These are phyloP conservation scores for Diadumene lineata DNA, from an alignment of 92 coral and sea anemone genomes.

Conservation along the genomic window DNA sequence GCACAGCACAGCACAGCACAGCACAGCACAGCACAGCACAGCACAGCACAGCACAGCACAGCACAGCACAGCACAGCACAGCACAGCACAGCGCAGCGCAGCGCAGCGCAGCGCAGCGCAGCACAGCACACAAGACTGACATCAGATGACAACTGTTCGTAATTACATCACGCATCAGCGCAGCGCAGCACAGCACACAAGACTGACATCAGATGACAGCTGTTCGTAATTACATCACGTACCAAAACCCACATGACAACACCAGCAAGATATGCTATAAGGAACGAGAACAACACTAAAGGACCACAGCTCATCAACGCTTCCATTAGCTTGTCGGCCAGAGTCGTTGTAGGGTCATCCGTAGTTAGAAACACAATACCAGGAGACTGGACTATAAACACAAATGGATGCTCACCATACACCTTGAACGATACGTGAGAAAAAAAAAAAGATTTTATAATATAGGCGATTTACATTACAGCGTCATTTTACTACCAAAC, in stretches of 20 bases:
- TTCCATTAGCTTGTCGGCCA: neutral
- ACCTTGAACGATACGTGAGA: slow-evolving; percentile 17
- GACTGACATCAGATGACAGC: neutral
- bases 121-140: neutral
- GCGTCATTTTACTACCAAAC: too few species aligned
- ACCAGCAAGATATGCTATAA: slow-evolving; percentile 28
- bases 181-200: neutral
- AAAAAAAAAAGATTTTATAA: neutral
- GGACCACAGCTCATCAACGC: slow-evolving; percentile 19
- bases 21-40: neutral
- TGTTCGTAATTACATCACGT: neutral
- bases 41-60: neutral
- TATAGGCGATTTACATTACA: too few species aligned
- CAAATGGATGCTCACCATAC: slow-evolving; percentile 21
- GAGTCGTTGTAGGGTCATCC: neutral
- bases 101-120: neutral
- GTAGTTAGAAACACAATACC: slow-evolving; percentile 24
- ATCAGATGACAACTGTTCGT: neutral
- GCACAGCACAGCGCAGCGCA: neutral
- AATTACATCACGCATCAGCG: neutral
- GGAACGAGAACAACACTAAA: slow-evolving; percentile 16
- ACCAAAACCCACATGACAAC: slow-evolving; percentile 29
- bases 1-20: neutral
- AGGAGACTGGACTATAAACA: slow-evolving; percentile 30
- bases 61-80: neutral